Percentiles rank a stretch among this genome's conserved stretches.
These are phyloP conservation scores for Melanotaenia trifasciata DNA, from an alignment of 2,797 vertebrate species.

Conservation along the genomic window DNA sequence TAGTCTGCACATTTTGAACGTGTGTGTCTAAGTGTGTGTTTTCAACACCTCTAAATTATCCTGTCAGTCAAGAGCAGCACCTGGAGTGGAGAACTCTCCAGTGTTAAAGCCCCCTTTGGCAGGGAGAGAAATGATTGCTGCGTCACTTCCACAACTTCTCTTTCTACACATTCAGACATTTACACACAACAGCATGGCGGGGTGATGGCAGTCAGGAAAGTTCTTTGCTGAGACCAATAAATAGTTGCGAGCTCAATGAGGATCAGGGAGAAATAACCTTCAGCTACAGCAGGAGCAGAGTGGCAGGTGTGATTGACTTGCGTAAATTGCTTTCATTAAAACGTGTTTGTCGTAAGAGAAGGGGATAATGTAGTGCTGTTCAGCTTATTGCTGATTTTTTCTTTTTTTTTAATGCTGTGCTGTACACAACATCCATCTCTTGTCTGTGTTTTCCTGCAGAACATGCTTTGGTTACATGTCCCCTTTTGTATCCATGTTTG, in stretches of 20 bases:
- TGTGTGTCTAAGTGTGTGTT: conserved; percentile 18
- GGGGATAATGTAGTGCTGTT: conserved; percentile 17
- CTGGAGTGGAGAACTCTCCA: conserved; percentile 50
- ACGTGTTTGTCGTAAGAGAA: conserved; percentile 23
- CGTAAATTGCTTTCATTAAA: conserved; percentile 60
- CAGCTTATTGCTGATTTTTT: conserved; percentile 9
- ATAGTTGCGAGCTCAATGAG: conserved; percentile 40
- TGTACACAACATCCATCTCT: conserved; percentile 11
- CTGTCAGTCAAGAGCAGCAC: conserved; percentile 71
- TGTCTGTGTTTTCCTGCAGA: conserved; percentile 4
- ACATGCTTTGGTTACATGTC: conserved; percentile 13
- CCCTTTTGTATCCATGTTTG: conserved; percentile 22
- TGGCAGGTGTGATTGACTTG: conserved; percentile 43
- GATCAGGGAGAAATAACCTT: conserved; percentile 49
- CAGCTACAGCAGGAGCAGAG: conserved; percentile 15
- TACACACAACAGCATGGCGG: conserved; percentile 2
- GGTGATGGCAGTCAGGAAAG: conserved; percentile 39
- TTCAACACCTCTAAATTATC: conserved; percentile 67
- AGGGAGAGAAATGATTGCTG: conserved; percentile 57
- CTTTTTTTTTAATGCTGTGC: not conserved
- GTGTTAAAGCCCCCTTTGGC: conserved; percentile 56
- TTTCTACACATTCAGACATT: conserved; percentile 5
- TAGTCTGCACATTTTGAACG: conserved; percentile 2
- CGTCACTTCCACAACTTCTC: conserved; percentile 43
- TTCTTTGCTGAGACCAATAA: conserved; percentile 44